A percentile compares a stretch with the other conserved stretches of the same genome.
Conservation (phyloP, 2,888 invertebrate genomes). For the Sinotaia quadrata region DNA sequence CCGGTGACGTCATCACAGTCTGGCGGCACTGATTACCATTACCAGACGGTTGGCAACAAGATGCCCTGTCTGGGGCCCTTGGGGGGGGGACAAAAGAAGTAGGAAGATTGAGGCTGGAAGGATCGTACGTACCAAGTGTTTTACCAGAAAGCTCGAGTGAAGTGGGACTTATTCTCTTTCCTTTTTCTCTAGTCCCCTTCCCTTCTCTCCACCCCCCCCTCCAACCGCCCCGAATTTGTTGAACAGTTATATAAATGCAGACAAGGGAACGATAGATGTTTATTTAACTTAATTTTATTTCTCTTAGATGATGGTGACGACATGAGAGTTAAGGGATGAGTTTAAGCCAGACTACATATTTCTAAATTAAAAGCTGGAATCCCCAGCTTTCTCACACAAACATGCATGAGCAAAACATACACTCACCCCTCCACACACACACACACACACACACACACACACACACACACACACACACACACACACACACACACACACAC, state of each 20-base stretch:
- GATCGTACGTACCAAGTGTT: not conserved
- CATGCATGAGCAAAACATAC: too few relatives aligned
- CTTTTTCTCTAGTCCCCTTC: not conserved
- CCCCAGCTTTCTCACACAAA: too few relatives aligned
- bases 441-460: too few relatives aligned
- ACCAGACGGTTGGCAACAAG: constrained; percentile 5
- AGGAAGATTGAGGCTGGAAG: not conserved
- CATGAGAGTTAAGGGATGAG: too few relatives aligned
- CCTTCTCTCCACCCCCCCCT: not conserved
- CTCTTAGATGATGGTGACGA: too few relatives aligned
- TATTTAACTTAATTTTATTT: not conserved
- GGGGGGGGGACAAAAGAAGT: not conserved
- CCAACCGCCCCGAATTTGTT: not conserved
- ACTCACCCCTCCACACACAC: too few relatives aligned
- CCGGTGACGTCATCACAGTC: not conserved
- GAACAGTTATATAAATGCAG: not conserved
- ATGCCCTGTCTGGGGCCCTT: not conserved
- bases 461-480: too few relatives aligned
- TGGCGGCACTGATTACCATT: not conserved
- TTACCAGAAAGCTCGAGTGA: too few relatives aligned
- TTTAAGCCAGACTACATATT: too few relatives aligned
- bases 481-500: too few relatives aligned
- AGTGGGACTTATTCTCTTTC: too few relatives aligned
- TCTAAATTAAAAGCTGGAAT: too few relatives aligned
- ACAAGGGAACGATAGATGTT: not conserved